Conservation (phyloP, 2,797 vertebrate species). For the Masticophis lateralis region DNA sequence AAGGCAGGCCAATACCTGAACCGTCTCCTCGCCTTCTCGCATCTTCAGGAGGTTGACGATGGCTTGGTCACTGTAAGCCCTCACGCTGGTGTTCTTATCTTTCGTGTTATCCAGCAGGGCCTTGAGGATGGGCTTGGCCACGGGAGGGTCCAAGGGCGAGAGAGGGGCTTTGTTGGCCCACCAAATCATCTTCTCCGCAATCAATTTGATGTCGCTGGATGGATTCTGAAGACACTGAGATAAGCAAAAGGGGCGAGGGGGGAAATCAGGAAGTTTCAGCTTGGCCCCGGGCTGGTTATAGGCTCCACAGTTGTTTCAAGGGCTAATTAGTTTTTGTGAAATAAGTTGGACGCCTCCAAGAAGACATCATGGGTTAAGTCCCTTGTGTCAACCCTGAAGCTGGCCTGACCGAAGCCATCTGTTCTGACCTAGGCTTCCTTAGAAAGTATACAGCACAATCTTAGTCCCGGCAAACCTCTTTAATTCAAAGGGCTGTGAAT, state of each 20-base stretch:
- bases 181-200: constrained; percentile 94
- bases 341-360: background rate
- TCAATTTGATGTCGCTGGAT: constrained; percentile 94
- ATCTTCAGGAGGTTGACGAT: constrained; percentile 90
- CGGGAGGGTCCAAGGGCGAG: constrained; percentile 80
- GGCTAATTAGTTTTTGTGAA: background rate
- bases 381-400: too few species aligned
- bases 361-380: too few species aligned
- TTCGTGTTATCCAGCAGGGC: constrained; percentile 97
- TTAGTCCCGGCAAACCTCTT: too few species aligned
- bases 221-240: constrained; percentile 89
- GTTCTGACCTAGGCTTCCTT: too few species aligned
- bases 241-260: background rate
- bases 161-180: constrained; percentile 88
- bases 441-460: too few species aligned
- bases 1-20: constrained; percentile 73
- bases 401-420: too few species aligned
- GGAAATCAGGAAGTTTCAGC: background rate
- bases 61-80: constrained; percentile 94
- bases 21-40: constrained; percentile 83
- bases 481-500: too few species aligned
- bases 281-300: background rate
- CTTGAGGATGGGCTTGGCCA: constrained; percentile 92
- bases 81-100: constrained; percentile 96
- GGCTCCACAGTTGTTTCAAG: background rate